Evolutionary conservation across 2,888 invertebrate species (phyloP).

Genomic region (Melieria picta): DNA sequence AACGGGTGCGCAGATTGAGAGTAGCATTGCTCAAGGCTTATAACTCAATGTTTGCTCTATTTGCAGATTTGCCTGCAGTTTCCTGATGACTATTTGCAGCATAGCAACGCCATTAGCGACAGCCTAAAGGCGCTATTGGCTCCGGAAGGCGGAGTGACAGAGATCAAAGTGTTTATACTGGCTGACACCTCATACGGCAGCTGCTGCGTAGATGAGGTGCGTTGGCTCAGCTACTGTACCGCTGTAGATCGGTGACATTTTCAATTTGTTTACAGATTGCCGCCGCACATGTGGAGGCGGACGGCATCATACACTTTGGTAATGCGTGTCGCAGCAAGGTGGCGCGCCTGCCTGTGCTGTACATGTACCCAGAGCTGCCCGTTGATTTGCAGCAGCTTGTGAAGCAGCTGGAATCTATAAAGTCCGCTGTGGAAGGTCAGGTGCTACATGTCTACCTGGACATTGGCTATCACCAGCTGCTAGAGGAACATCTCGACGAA

Average conservation of each 20-base stretch:
- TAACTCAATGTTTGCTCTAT: background rate
- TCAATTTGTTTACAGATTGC: conserved; percentile 74
- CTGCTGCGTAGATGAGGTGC: conserved; percentile 67
- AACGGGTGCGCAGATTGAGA: conserved; percentile 70
- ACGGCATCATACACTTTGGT: conserved; percentile 92
- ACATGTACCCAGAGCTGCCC: conserved; percentile 74
- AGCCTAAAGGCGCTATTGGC: conserved; percentile 66
- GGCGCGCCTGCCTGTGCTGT: conserved; percentile 78
- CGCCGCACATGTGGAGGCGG: conserved; percentile 86
- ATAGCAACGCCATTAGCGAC: conserved; percentile 76
- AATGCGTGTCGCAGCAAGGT: conserved; percentile 85
- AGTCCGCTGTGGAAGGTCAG: conserved; percentile 59
- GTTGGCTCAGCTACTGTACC: background rate
- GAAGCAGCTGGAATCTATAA: conserved; percentile 56
- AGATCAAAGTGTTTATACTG: conserved; percentile 78
- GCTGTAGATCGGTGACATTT: background rate
- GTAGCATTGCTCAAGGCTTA: conserved; percentile 64
- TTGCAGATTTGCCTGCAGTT: conserved; percentile 89
- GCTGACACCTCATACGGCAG: conserved; percentile 94
- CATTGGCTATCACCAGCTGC: conserved; percentile 72
- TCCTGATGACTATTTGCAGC: conserved; percentile 80
- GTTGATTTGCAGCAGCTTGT: conserved; percentile 69
- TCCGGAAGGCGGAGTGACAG: conserved; percentile 41
- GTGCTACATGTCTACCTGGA: conserved; percentile 74
- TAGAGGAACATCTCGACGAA: conserved; percentile 64